Percentiles rank a stretch among this genome's conserved stretches.
Conservation (phyloP, 2,888 invertebrate species). For the Macrosiphum euphorbiae region DNA sequence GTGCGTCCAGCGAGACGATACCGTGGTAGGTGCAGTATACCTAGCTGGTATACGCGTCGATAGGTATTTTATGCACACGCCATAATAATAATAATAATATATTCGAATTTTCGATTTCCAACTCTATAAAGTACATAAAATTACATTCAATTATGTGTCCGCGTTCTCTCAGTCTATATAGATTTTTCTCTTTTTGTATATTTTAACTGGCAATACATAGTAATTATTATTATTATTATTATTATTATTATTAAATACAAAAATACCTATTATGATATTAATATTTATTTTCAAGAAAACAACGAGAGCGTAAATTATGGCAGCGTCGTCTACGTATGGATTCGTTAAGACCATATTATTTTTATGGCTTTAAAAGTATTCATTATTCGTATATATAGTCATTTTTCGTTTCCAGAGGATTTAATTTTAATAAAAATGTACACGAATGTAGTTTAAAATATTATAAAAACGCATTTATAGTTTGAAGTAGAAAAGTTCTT, state of each 20-base stretch:
- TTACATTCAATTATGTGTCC: neutral
- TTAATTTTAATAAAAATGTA: neutral
- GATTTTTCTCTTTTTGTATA: too few species aligned
- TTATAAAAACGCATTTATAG: neutral
- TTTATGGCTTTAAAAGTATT: neutral
- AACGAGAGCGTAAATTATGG: neutral
- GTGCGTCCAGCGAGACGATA: neutral
- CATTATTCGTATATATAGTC: too few species aligned
- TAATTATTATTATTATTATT: too few species aligned
- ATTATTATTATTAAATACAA: too few species aligned
- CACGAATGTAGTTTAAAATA: neutral
- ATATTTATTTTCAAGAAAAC: neutral
- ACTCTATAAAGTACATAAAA: neutral
- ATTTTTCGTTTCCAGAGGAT: neutral
- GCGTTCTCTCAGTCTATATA: neutral
- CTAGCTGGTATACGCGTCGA: neutral
- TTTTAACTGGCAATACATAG: too few species aligned
- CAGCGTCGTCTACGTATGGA: neutral
- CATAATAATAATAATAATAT: neutral
- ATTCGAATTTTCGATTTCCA: conserved; percentile 15
- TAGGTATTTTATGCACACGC: neutral
- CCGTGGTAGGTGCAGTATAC: neutral
- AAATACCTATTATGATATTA: neutral
- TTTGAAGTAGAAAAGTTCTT: neutral
- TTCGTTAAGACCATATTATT: neutral